Evolutionary conservation across 2,113 vertebrate species (phyloP).

Genomic region (Scolopax mira): DNA sequence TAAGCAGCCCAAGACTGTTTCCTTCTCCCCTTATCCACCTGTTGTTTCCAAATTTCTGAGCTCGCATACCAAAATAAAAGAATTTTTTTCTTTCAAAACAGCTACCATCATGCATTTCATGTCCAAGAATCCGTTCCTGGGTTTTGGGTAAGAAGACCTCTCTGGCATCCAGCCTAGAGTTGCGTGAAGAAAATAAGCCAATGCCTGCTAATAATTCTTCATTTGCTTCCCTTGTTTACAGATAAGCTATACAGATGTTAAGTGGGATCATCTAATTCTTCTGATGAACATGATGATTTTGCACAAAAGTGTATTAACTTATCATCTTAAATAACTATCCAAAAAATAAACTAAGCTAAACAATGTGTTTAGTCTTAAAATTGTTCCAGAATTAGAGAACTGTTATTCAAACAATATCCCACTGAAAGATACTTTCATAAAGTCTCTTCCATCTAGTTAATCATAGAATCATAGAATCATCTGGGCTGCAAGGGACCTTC

Average conservation of each 20-base stretch:
- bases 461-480: too few species aligned
- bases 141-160: background rate
- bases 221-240: background rate
- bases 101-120: background rate
- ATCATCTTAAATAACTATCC: background rate
- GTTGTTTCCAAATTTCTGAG: background rate
- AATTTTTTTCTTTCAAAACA: background rate
- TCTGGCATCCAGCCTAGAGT: background rate
- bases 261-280: background rate
- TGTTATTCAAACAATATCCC: background rate
- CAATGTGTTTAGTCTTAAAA: background rate
- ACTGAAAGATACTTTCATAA: background rate
- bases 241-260: background rate
- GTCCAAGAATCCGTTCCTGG: background rate
- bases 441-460: background rate
- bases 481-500: too few species aligned
- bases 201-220: background rate
- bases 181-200: background rate
- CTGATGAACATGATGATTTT: background rate
- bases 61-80: background rate
- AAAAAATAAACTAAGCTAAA: background rate
- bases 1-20: background rate
- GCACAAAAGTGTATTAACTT: background rate
- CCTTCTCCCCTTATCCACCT: background rate
- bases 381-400: background rate